Base-by-base conservation (phyloP, 2,113 vertebrate species). In the Bos javanicus region DNA sequence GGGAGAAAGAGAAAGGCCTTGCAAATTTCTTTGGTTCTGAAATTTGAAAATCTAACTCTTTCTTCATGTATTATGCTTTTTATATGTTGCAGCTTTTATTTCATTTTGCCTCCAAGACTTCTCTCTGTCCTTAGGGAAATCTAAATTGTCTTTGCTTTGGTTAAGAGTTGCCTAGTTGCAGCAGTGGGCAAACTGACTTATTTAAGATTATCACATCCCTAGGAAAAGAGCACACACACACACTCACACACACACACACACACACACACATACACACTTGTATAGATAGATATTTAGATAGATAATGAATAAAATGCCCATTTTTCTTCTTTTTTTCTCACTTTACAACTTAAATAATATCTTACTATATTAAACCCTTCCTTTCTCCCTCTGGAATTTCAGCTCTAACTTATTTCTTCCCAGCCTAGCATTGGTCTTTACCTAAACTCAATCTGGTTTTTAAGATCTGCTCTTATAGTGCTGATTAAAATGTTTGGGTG, bases 141-240 rank as follows among this genome's bases (percentile, higher is more conserved):
- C 62, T 90, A 59, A 97, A 81, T 62, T 85, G 52, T 85, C 78
- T 56, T 60, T 83, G 78, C 67, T 92, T 87, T 80, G 17, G 43
- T 91, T 88, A 94, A 97, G 48, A 86, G 81, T 90, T 89, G 25
- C 30, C 62, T 8, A 28, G 36, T 28, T 60, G 13, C 33, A 83
- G 54, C n/a, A 9, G 28, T 43, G 60, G 43, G 25, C 50, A 94
- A 97, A 94, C 6, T 81, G 74, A 90, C 74, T 98, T 62, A n/a
- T 95, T 76, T 60, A 67, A 96, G 86, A 89, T 97, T 93, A 78
- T 62, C 43, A 25, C 39, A 78, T 93, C 52, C 43, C 46, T 82
- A 60, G 59, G 46, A 81, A 48, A 36, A 85, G 30, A 43, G 82
- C 14, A 30, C 5, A 26, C 5, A 56, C 39, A 56, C 0, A 71